Evolutionary conservation across 1,140 invertebrate species (phyloP), one percentile per base, ranked within the genome.

Genomic region (Magallana ariakensis): DNA sequence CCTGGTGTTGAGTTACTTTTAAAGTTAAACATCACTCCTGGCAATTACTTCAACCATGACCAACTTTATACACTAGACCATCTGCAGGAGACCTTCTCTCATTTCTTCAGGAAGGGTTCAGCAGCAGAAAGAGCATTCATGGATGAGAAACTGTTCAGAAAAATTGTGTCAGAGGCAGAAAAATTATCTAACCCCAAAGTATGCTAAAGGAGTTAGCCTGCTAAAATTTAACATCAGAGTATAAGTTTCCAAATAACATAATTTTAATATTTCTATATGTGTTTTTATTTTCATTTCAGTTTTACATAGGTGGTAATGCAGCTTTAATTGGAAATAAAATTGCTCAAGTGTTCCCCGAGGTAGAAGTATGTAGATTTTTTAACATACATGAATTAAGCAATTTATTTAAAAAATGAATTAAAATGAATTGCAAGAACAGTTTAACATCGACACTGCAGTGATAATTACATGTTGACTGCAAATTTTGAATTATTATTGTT

Each of bases 251-350:
- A 33, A 33, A 33, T 33, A 33, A 33, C 33, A 33, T 33, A 33
- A 33, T 33, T 33, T 33, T 33, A 33, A 33, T 33, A 46, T 46
- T 46, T 46, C 33, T 46, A 4, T 46, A 46, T 46, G 33, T 46
- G 33, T 46, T 60, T 53, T 55, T 60, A 26, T 58, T 19, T 83
- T 22, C 19, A 84, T 92, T 93, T 62, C 91, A 95, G 94, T 93
- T 94, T 87, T 94, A 93, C 89, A 93, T 95, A 87, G 95, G 95
- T 62, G 95, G 95, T 8, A 95, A 95, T 93, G 95, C 95, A 46
- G 95, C 95, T 15, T 88, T 95, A 57, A 95, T 95, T 94, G 95
- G 95, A 7, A 93, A 93, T 75, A 94, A 94, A 88, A 94, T 95
- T 70, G 90, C 94, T 22, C 90, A 90, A 54, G 90, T 92, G 83